A percentile compares a stretch with the other conserved stretches of the same genome.
These are phyloP conservation scores for Eleutherodactylus coqui DNA, from an alignment of 2,797 vertebrate species.

Conservation along the genomic window DNA sequence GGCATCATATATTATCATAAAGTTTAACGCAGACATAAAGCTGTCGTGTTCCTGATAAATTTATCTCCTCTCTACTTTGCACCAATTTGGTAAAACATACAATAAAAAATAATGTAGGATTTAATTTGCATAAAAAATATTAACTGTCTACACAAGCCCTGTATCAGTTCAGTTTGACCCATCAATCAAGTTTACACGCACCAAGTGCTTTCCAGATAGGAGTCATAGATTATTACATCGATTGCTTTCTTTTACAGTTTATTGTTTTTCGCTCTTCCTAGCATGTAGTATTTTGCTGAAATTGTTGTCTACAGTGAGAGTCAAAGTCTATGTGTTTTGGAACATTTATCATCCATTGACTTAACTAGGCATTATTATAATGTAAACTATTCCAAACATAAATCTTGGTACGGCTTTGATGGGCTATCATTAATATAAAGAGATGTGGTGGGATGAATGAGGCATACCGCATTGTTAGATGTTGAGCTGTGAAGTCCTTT, in stretches of 20 bases:
- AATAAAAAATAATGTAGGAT: slow-evolving; percentile 34
- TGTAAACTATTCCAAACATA: slow-evolving; percentile 14
- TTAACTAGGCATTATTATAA: slow-evolving; percentile 15
- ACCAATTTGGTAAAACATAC: slow-evolving; percentile 55
- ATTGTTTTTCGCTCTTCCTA: not conserved
- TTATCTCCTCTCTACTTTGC: slow-evolving; percentile 29
- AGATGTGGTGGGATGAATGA: not conserved
- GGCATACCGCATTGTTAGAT: not conserved
- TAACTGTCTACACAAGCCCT: slow-evolving; percentile 18
- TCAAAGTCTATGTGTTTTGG: slow-evolving; percentile 39
- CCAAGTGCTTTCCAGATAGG: slow-evolving; percentile 15
- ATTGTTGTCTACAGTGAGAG: slow-evolving; percentile 30
- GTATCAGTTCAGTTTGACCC: not conserved
- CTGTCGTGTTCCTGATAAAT: slow-evolving; percentile 47
- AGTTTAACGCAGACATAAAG: slow-evolving; percentile 50
- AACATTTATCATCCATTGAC: slow-evolving; percentile 31
- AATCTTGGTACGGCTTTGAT: slow-evolving; percentile 10
- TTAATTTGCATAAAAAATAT: slow-evolving; percentile 52
- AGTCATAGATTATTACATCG: slow-evolving; percentile 32
- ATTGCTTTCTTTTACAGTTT: slow-evolving; percentile 8
- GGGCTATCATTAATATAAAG: slow-evolving; percentile 37
- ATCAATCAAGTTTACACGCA: slow-evolving; percentile 38
- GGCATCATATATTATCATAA: slow-evolving; percentile 53
- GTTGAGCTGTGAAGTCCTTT: not conserved
- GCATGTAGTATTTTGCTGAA: slow-evolving; percentile 21